These are phyloP conservation scores for Platygyra sinensis DNA, from an alignment of 64 coral and sea anemone species.

Conservation along the genomic window DNA sequence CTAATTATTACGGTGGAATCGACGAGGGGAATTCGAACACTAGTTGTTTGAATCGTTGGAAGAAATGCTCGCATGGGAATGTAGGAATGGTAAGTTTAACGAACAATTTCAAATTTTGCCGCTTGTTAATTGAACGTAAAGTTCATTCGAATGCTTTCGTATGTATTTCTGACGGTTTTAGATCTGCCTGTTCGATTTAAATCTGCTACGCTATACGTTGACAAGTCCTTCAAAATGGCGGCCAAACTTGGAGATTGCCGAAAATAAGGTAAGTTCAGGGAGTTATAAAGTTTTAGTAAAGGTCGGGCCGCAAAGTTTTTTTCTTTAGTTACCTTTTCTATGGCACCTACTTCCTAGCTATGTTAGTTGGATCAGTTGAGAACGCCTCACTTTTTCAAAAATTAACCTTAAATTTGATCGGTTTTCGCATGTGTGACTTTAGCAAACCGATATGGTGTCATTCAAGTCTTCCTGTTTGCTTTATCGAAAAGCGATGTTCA, in stretches of 20 bases:
- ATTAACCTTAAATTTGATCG: constrained; percentile 29
- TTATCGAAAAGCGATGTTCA: neutral
- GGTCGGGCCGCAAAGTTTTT: constrained; percentile 2
- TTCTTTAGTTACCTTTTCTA: constrained; percentile 1
- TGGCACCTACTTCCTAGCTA: too few species aligned
- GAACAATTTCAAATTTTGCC: too few species aligned
- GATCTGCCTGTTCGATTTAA: constrained; percentile 1
- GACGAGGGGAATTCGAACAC: too few species aligned
- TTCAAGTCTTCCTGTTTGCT: neutral
- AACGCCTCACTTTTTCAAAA: constrained; percentile 38
- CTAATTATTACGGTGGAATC: too few species aligned
- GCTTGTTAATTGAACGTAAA: too few species aligned
- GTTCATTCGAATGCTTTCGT: neutral
- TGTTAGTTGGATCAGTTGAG: constrained; percentile 44
- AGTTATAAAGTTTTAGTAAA: neutral
- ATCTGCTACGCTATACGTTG: neutral
- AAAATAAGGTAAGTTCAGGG: neutral
- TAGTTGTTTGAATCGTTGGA: too few species aligned
- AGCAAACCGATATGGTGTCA: neutral
- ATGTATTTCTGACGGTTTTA: constrained; percentile 18
- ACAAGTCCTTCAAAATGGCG: too few species aligned
- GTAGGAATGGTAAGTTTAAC: too few species aligned
- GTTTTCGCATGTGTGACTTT: constrained; percentile 11
- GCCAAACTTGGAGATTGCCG: too few species aligned
- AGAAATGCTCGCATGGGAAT: too few species aligned